Evolutionary conservation across 2,888 invertebrate genomes (phyloP), one percentile per base, ranked within the genome.

Genomic region (Carterocephalus palaemon): DNA sequence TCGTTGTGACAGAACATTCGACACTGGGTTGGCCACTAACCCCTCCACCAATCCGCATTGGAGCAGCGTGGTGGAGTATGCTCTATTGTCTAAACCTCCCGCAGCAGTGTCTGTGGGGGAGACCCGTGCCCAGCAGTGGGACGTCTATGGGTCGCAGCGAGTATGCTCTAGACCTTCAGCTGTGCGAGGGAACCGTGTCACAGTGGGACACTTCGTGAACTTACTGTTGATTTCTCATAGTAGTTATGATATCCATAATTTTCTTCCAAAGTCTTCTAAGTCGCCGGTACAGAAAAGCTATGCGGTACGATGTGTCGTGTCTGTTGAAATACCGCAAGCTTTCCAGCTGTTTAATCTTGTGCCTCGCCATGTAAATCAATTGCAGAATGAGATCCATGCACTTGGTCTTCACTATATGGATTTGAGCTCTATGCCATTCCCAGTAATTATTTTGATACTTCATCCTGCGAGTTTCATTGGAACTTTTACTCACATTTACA

Each of bases 311-410:
- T 0, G 64, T 62, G 33, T 68, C 67, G 0, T 53, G 54, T 2
- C 48, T 46, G 31, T 59, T 64, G 45, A 60, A 69, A 33, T 54
- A 48, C 1, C 48, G 47, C 8, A 56, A 51, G 0, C 33, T 29
- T 16, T 70, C 66, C 2, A 73, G 4, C 9, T 54, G 48, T 5
- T 51, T 53, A 0, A 70, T 36, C 15, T 54, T 56, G 33, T 67
- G 60, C 1, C 65, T 49, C 1, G 65, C 58, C 70, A 70, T 70
- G 47, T 70, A 70, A n/a, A 72, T 59, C 0, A 53, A 10, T 32
- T 69, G 67, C 2, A 72, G 49, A 56, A 65, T 65, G 12, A 63
- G 0, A 17, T 71, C 70, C 12, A 53, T 41, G 0, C 49, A 2
- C 23, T 66, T 68, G 5, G 48, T 43, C 4, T 38, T 40, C 0